Base-by-base conservation (phyloP, 2,797 vertebrate species). In the Propithecus perrieri region DNA sequence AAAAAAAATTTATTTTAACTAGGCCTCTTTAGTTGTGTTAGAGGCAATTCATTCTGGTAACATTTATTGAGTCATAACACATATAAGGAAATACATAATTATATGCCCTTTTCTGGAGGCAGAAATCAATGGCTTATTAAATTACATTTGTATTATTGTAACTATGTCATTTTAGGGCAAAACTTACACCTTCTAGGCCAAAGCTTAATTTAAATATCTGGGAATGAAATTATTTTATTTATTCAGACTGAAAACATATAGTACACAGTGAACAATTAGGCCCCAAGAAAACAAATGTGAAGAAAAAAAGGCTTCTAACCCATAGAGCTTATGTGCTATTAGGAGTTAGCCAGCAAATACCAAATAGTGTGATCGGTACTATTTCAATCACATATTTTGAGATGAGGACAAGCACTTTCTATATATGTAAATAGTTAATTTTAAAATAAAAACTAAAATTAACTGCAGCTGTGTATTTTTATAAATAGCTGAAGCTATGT, bases 261-360 rank as follows among this genome's bases (percentile, higher is more conserved):
- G 17, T 78, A 4, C 50, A 26, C 30, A 43, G 15, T 65, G 6
- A 11, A 57, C 55, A 57, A 71, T 85, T 75, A 41, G 46, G 5
- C 8, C 14, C 48, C 12, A 30, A 65, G 35, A 26, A 59, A 57
- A 35, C 26, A 78, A 2, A 28, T 26, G 7, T 30, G 10, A 53
- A 14, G 18, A 15, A 14, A 4, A 69, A 46, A 85, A 57, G 1
- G 1, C 0, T 30, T 2, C 30, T 57, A 3, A 0, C 0, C 18
- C 11, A 41, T 43, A 15, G 15, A 72, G 3, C 7, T 53, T 55
- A 38, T 48, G 5, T 46, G 33, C 10, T 76, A 24, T 76, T 55
- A 43, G 12, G 22, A 69, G 17, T 26, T 67, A n/a, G 2, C 24
- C 33, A n/a, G 6, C 4, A 81, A 55, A 38, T 87, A 33, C 9